Evolutionary conservation across 2,888 invertebrate genomes (phyloP).

Genomic region (Hecatera dysodea): DNA sequence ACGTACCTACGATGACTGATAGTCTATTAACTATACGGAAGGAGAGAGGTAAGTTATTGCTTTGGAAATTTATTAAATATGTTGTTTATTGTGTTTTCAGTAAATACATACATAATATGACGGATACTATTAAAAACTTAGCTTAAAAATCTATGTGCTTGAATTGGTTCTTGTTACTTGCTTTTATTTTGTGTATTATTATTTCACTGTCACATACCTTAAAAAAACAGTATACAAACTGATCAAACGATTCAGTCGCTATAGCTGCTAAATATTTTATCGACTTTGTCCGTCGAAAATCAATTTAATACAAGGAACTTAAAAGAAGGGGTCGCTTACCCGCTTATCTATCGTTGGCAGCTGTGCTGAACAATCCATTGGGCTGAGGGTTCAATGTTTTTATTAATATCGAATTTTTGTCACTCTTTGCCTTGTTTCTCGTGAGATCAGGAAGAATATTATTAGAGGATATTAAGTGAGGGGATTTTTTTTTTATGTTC

Average conservation of each 20-base stretch:
- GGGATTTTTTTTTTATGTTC: no score
- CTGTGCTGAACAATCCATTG: constrained; percentile 80
- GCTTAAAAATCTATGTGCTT: no score
- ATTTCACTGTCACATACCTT: no score
- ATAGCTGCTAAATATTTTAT: constrained; percentile 82
- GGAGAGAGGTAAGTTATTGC: neutral
- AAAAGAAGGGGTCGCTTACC: constrained; percentile 85
- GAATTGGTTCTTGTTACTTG: no score
- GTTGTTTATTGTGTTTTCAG: neutral
- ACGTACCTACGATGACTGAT: constrained; percentile 27
- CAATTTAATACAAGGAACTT: constrained; percentile 84
- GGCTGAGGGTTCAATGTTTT: constrained; percentile 56
- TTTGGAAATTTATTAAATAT: constrained; percentile 2
- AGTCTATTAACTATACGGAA: constrained; percentile 20
- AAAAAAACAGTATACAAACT: constrained; percentile 10
- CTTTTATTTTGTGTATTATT: no score
- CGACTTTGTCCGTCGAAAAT: constrained; percentile 79
- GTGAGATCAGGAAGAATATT: constrained; percentile 36
- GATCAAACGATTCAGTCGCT: constrained; percentile 51
- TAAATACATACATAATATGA: no score
- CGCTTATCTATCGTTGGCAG: constrained; percentile 84
- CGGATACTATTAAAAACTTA: no score
- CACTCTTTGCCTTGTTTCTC: constrained; percentile 38
- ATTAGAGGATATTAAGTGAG: constrained; percentile 29
- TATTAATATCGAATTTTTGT: constrained; percentile 61